A percentile compares a stretch with the other conserved stretches of the same genome.
Evolutionary conservation across 35 echinoderm and acorn worm genomes (phyloP).

Genomic region (Lytechinus pictus): DNA sequence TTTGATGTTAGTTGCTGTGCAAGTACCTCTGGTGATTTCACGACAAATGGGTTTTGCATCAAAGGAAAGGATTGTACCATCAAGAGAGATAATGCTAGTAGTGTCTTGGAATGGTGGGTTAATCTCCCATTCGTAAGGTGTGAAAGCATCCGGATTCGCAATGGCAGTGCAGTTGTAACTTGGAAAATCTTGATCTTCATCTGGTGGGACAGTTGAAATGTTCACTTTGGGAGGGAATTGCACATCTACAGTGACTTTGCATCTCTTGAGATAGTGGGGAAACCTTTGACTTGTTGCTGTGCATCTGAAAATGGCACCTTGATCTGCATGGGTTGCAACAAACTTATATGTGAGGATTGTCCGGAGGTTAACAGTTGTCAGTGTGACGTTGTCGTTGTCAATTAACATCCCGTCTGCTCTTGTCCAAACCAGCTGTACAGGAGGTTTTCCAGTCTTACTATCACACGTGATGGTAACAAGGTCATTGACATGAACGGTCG

Average conservation of each 20-base stretch:
- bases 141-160: not conserved
- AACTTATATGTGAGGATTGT: slow-evolving; percentile 14
- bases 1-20: slow-evolving; percentile 29
- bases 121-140: not conserved
- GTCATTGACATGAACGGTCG: not conserved
- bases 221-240: slow-evolving; percentile 33
- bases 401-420: not conserved
- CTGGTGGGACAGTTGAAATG: slow-evolving; percentile 19
- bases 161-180: slow-evolving; percentile 23
- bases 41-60: not conserved
- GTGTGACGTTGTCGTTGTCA: not conserved
- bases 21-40: slow-evolving; percentile 28
- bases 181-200: not conserved
- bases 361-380: not conserved
- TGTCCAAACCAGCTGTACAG: slow-evolving; percentile 32
- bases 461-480: not conserved
- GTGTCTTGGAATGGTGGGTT: not conserved
- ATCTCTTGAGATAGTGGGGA: not conserved
- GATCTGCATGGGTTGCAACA: not conserved
- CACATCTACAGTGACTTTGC: slow-evolving; percentile 40
- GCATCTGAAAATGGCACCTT: not conserved
- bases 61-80: not conserved
- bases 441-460: slow-evolving; percentile 31
- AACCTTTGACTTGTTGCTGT: slow-evolving; percentile 44
- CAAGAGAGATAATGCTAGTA: not conserved